phyloP scores from a whole-genome alignment of 2,888 invertebrate genomes.

The Leptopilina syphax region DNA sequence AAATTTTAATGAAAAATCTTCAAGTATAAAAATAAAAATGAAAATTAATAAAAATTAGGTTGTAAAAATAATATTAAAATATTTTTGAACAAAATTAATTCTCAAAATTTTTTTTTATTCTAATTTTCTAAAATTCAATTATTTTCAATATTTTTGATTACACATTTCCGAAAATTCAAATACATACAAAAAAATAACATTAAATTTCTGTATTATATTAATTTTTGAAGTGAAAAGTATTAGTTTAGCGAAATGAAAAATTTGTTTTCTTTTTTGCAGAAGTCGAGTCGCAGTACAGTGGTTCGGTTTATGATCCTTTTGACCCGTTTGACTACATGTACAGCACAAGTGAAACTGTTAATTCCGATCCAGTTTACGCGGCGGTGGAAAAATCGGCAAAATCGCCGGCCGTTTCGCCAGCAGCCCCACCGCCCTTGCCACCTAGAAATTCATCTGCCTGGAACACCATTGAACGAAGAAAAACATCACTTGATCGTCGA shows the following conservation, averaged over 20 bases:
- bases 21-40: too few relatives aligned
- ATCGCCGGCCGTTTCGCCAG: slow-evolving; percentile 77
- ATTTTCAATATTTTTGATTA: too few relatives aligned
- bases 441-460: slow-evolving; percentile 79
- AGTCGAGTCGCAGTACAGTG: slow-evolving; percentile 80
- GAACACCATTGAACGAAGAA: slow-evolving; percentile 78
- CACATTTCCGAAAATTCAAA: too few relatives aligned
- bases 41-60: too few relatives aligned
- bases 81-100: too few relatives aligned
- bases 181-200: too few relatives aligned
- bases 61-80: too few relatives aligned
- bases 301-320: slow-evolving; percentile 85
- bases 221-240: not conserved
- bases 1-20: too few relatives aligned
- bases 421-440: slow-evolving; percentile 81
- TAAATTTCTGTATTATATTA: too few relatives aligned
- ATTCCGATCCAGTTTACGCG: slow-evolving; percentile 84
- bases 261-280: slow-evolving; percentile 57
- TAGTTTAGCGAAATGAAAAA: not conserved
- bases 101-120: too few relatives aligned
- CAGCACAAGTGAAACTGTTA: slow-evolving; percentile 81
- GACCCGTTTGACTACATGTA: slow-evolving; percentile 89
- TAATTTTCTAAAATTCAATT: too few relatives aligned
- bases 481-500: slow-evolving; percentile 74
- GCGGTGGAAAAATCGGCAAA: slow-evolving; percentile 81